Base-by-base conservation (phyloP, 2,113 vertebrate genomes). In the Psettodes erumei region DNA sequence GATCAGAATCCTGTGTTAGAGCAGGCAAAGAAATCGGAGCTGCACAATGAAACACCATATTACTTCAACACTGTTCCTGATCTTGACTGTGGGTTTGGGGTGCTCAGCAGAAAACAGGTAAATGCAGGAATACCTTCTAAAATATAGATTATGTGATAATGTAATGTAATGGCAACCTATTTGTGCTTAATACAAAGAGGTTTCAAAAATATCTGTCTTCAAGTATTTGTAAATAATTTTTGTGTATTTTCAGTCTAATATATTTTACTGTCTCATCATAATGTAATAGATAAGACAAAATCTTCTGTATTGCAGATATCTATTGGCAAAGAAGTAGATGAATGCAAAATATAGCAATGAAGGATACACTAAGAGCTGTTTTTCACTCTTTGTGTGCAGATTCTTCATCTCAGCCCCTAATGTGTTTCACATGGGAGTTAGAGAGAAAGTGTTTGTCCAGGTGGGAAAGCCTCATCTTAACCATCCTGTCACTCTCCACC, bases 361-460 rank as follows among this genome's bases (percentile, higher is more conserved):
- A 61, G 5, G 1, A 45, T 30, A 3, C 4, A 58, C 8, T 37
- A n/a, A 47, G 21, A 40, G 1, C 1, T 65, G 2, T 19, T 42
- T 74, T 33, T 77, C 3, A 5, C 13, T n/a, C 16, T 84, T 54
- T 75, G 15, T 58, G 19, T 63, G 12, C 81, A 95, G 94, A 74
- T 94, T 93, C 81, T 83, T 95, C 54, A 91, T 95, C 33, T 89
- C 92, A 18, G 93, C 91, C 32, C 94, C 94, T 7, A 82, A 37
- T 48, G 83, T 94, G 25, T 92, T 95, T 88, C 93, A 93, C 19
- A 27, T 92, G 54, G 93, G 93, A 4, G 89, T 93, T 38, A 78
- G 74, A 4, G 93, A 95, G 82, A 85, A 70, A 5, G 90, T 94
- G 30, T 83, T 87, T 59, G 87, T 95, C 53, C 94, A 95, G 77